Evolutionary conservation across 2,797 vertebrate species (phyloP).

Genomic region (Danio tinwini): DNA sequence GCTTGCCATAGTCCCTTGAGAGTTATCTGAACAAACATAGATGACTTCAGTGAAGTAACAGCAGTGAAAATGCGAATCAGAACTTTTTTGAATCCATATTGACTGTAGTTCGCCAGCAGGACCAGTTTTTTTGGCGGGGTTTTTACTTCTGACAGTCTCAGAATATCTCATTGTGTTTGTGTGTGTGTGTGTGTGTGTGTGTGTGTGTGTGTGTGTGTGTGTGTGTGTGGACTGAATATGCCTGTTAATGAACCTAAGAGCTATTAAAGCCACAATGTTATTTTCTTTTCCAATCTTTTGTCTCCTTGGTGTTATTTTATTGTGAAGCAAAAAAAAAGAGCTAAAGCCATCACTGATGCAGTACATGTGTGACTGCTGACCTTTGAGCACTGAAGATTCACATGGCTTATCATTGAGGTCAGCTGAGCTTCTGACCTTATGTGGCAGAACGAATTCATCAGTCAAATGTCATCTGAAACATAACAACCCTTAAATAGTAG

Average conservation of each 20-base stretch:
- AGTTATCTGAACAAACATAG: conserved; percentile 48
- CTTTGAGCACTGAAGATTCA: background rate
- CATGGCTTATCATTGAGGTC: background rate
- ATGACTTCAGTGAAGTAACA: conserved; percentile 51
- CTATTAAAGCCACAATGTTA: conserved; percentile 74
- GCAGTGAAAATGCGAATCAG: conserved; percentile 43
- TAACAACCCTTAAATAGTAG: background rate
- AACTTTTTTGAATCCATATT: conserved; percentile 38
- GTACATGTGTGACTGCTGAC: background rate
- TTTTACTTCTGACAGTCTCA: conserved; percentile 66
- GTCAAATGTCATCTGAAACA: background rate
- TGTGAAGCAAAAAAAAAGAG: too few relatives aligned
- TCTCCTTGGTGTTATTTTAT: conserved; percentile 54
- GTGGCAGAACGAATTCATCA: background rate
- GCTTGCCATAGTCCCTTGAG: conserved; percentile 28
- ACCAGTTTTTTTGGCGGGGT: conserved; percentile 53
- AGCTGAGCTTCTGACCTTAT: background rate
- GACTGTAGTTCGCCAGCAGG: conserved; percentile 43
- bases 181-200: too few relatives aligned
- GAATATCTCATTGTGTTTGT: conserved; percentile 67
- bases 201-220: conserved; percentile 65
- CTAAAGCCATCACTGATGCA: too few relatives aligned
- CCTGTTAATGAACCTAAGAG: conserved; percentile 64
- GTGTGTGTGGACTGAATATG: conserved; percentile 63
- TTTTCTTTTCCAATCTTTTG: conserved; percentile 66